phyloP scores from a whole-genome alignment of 2,797 vertebrate species.

The Lagodon rhomboides region DNA sequence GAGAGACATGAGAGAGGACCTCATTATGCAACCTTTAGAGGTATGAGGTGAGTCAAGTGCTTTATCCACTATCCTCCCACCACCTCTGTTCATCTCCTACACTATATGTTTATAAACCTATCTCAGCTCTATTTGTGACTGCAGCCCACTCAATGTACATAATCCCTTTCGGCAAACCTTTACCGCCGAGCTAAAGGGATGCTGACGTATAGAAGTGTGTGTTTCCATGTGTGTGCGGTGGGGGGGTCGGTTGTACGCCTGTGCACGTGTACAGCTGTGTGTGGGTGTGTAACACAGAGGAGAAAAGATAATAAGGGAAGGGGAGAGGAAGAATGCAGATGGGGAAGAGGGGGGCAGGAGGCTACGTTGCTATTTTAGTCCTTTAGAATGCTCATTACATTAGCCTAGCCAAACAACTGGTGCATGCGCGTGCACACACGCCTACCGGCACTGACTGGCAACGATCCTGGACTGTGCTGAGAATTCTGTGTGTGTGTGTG shows the following conservation, averaged over 20 bases:
- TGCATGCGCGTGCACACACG: slow-evolving; percentile 26
- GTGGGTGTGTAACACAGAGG: slow-evolving; percentile 51
- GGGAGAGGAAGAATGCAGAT: slow-evolving; percentile 16
- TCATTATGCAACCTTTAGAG: slow-evolving; percentile 82
- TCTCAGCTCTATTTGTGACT: slow-evolving; percentile 74
- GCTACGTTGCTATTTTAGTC: slow-evolving; percentile 70
- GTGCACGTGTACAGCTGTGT: slow-evolving; percentile 48
- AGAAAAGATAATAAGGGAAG: slow-evolving; percentile 29
- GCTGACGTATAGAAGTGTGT: slow-evolving; percentile 60
- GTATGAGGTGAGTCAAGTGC: slow-evolving; percentile 78
- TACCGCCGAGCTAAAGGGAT: slow-evolving; percentile 50
- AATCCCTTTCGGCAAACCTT: slow-evolving; percentile 70
- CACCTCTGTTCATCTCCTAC: slow-evolving; percentile 71
- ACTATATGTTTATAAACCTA: slow-evolving; percentile 72
- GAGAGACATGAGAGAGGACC: slow-evolving; percentile 64
- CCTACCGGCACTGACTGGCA: slow-evolving; percentile 53
- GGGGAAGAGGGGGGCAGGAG: slow-evolving; percentile 7
- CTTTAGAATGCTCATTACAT: slow-evolving; percentile 76
- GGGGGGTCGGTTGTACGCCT: slow-evolving; percentile 15
- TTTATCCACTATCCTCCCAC: slow-evolving; percentile 76
- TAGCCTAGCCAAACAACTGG: slow-evolving; percentile 74
- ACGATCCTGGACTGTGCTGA: slow-evolving; percentile 50
- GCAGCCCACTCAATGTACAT: slow-evolving; percentile 73
- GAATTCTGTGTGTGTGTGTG: slow-evolving; percentile 33
- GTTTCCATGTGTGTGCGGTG: slow-evolving; percentile 1